These are phyloP conservation scores for Dipodomys spectabilis DNA, from an alignment of 2,113 vertebrate species.

Conservation along the genomic window DNA sequence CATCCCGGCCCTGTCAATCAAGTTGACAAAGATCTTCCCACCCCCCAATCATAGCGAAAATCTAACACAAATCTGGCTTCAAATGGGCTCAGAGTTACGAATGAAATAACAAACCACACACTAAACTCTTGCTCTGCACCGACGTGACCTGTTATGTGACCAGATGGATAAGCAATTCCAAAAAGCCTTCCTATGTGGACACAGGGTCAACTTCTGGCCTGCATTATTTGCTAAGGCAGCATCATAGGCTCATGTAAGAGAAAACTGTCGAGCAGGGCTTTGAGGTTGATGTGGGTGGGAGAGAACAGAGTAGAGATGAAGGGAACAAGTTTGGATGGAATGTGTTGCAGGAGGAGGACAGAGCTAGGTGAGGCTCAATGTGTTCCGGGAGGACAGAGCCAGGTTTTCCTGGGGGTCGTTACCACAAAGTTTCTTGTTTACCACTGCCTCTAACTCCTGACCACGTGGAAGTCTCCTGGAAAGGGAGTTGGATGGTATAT, in stretches of 20 bases:
- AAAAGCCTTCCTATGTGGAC: not conserved
- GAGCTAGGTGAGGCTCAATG: no score
- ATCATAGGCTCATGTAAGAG: accelerated
- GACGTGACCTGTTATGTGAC: not conserved
- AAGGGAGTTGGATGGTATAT: no score
- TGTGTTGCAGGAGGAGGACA: not conserved
- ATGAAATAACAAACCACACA: not conserved
- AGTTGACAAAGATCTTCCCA: not conserved
- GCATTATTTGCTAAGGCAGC: accelerated
- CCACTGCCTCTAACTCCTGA: accelerated
- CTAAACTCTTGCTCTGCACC: not conserved
- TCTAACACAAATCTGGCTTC: not conserved
- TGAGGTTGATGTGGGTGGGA: not conserved
- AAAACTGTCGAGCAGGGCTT: not conserved
- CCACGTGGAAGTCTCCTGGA: not conserved
- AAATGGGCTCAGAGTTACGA: not conserved
- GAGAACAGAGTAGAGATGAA: not conserved
- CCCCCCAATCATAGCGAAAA: not conserved
- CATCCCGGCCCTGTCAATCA: not conserved
- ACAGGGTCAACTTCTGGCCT: accelerated
- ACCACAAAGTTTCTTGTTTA: no score
- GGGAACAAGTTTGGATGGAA: no score
- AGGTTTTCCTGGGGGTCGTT: no score
- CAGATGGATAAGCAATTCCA: no score
- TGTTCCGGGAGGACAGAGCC: no score